These are phyloP conservation scores for Pomacea maculata DNA, from an alignment of 1,140 invertebrate genomes.

Conservation along the genomic window DNA sequence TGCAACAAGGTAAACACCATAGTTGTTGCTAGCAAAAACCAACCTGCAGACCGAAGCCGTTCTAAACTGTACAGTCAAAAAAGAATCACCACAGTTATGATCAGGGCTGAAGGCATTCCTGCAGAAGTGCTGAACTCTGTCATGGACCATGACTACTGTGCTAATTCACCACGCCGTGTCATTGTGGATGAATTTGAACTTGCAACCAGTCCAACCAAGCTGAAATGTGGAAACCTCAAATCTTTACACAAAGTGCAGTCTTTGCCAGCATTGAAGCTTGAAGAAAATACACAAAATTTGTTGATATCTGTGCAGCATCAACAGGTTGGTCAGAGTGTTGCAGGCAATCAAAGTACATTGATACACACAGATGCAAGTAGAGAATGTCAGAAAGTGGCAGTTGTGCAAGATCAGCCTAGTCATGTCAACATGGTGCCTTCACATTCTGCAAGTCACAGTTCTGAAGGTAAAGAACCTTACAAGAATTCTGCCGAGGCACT, in stretches of 20 bases:
- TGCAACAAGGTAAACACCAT: too few relatives aligned
- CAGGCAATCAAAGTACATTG: neutral
- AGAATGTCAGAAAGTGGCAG: too few relatives aligned
- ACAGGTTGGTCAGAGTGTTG: neutral
- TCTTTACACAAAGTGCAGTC: slow-evolving; percentile 10
- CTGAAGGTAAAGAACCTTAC: too few relatives aligned
- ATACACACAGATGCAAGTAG: neutral
- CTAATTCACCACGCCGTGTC: slow-evolving; percentile 2
- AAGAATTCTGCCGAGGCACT: too few relatives aligned
- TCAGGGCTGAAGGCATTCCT: neutral
- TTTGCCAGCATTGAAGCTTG: neutral
- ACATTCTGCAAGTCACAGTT: too few relatives aligned
- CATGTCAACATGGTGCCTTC: too few relatives aligned
- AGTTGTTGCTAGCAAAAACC: too few relatives aligned
- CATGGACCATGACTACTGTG: slow-evolving; percentile 14
- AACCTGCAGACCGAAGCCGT: too few relatives aligned
- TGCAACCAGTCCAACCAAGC: neutral
- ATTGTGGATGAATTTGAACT: slow-evolving; percentile 12
- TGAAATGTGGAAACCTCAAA: neutral
- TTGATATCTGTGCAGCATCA: neutral
- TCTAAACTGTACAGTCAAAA: too few relatives aligned
- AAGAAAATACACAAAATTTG: too few relatives aligned
- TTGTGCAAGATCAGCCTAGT: neutral
- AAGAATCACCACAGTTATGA: neutral
- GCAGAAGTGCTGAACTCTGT: slow-evolving; percentile 10